phyloP scores from a whole-genome alignment of 1,140 invertebrate species.

The Calephelis virginiensis region DNA sequence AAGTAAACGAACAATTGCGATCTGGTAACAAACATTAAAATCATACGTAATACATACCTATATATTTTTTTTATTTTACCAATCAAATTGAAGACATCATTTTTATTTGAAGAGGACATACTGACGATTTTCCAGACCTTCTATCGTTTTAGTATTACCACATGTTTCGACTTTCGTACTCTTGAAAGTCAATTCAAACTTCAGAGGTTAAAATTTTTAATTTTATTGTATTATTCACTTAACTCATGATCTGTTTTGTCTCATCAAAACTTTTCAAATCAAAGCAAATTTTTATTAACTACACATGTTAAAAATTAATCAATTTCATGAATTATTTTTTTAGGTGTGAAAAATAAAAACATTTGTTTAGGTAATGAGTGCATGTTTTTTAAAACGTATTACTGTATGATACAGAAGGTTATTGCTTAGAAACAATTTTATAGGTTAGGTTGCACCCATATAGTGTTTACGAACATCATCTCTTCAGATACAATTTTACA shows the following conservation, averaged over 20 bases:
- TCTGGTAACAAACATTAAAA: not conserved
- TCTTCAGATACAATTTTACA: too few species aligned
- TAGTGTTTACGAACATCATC: too few species aligned
- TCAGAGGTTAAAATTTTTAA: conserved; percentile 6
- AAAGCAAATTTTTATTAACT: not conserved
- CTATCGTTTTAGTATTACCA: not conserved
- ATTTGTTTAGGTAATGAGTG: too few species aligned
- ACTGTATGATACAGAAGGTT: too few species aligned
- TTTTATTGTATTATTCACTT: not conserved
- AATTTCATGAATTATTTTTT: too few species aligned
- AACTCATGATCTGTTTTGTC: not conserved
- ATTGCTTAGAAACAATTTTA: too few species aligned
- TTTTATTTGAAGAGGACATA: not conserved
- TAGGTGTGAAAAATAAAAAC: too few species aligned
- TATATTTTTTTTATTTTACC: not conserved
- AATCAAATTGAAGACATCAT: not conserved
- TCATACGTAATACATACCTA: not conserved
- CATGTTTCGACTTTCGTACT: not conserved
- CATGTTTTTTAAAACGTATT: too few species aligned
- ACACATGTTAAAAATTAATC: too few species aligned
- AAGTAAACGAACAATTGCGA: not conserved
- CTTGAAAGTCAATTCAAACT: not conserved
- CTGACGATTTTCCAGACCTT: not conserved
- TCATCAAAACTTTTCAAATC: not conserved
- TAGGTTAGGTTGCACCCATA: too few species aligned